Percentiles rank a stretch among this genome's conserved stretches.
These are phyloP conservation scores for Apodemia zela DNA, from an alignment of 2,888 invertebrate species.

Conservation along the genomic window DNA sequence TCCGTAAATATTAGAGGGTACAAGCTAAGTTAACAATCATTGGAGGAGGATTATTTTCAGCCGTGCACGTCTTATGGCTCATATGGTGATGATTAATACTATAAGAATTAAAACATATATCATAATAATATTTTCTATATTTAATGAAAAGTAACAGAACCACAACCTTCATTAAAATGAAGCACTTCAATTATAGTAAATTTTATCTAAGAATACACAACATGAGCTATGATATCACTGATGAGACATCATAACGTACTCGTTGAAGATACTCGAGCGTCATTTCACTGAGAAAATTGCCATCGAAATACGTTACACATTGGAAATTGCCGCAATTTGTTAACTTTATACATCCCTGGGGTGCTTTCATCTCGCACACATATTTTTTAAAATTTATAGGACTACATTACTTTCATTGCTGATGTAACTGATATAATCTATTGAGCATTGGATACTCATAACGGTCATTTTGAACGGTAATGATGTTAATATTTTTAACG, in stretches of 20 bases:
- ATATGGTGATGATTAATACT: too few relatives aligned
- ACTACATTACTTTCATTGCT: slow-evolving; percentile 38
- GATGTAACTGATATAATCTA: slow-evolving; percentile 12
- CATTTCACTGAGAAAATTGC: slow-evolving; percentile 49
- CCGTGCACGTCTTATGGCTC: too few relatives aligned
- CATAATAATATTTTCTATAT: too few relatives aligned
- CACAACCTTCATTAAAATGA: neutral
- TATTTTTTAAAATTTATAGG: slow-evolving; percentile 44
- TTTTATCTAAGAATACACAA: neutral
- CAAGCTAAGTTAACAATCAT: too few relatives aligned
- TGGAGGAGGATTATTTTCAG: too few relatives aligned
- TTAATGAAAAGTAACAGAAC: neutral
- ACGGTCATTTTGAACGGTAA: neutral
- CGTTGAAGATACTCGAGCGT: slow-evolving; percentile 36
- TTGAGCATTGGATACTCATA: neutral
- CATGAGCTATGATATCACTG: slow-evolving; percentile 15
- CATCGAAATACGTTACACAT: slow-evolving; percentile 55
- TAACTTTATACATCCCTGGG: slow-evolving; percentile 52
- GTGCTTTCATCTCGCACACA: slow-evolving; percentile 44
- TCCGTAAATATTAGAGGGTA: too few relatives aligned
- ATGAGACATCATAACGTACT: slow-evolving; percentile 25
- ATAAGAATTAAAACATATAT: too few relatives aligned
- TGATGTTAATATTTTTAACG: neutral
- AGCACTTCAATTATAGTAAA: neutral
- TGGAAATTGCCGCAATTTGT: slow-evolving; percentile 60